Percentiles rank a stretch among this genome's conserved stretches.
phyloP scores from a whole-genome alignment of 2,113 vertebrate species.

The Tapirus terrestris region DNA sequence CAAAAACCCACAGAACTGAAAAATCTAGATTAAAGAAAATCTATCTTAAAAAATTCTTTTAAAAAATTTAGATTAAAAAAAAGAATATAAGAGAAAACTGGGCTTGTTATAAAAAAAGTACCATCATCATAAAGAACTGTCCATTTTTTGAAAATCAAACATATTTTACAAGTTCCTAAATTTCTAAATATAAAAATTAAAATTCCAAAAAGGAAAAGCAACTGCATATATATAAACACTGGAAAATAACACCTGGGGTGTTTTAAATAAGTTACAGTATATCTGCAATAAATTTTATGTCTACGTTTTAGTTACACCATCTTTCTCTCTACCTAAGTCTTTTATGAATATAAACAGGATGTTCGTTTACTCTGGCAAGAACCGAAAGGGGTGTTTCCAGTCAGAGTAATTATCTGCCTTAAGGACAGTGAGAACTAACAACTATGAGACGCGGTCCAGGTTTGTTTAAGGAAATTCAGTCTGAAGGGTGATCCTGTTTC shows the following conservation, averaged over 20 bases:
- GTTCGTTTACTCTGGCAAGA: not conserved
- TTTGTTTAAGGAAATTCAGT: not conserved
- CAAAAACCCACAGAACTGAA: not conserved
- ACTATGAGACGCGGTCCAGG: no score
- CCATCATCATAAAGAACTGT: not conserved
- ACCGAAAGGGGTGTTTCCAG: not conserved
- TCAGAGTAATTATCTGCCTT: not conserved
- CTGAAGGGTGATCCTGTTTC: not conserved
- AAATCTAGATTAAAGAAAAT: not conserved
- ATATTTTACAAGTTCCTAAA: not conserved
- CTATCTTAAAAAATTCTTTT: not conserved
- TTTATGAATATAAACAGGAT: not conserved
- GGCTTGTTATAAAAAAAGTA: not conserved
- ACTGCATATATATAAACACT: not conserved
- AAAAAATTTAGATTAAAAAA: not conserved
- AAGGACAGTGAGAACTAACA: not conserved
- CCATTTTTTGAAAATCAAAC: not conserved
- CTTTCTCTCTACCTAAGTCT: not conserved
- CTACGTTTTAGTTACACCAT: not conserved
- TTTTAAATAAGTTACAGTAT: not conserved
- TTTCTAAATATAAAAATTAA: slow-evolving; percentile 11
- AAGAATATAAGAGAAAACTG: not conserved
- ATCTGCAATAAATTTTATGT: not conserved
- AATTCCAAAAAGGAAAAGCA: not conserved
- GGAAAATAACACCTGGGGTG: not conserved